Evolutionary conservation across 2,797 vertebrate species (phyloP).

Genomic region (Sebastes iracundus): DNA sequence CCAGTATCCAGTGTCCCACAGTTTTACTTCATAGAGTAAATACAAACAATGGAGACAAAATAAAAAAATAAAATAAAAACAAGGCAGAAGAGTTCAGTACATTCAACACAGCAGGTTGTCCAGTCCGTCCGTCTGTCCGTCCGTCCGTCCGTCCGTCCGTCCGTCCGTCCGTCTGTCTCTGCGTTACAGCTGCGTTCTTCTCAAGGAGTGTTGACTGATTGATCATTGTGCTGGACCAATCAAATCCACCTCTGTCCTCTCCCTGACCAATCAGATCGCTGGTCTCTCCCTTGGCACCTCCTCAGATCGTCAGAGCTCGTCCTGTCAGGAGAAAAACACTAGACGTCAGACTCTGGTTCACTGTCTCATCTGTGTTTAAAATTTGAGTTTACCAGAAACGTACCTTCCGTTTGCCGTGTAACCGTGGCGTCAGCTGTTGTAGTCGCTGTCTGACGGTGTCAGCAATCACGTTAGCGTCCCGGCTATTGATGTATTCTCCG

Average conservation of each 20-base stretch:
- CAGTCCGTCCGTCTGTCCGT: background rate
- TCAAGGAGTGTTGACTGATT: slow-evolving; percentile 27
- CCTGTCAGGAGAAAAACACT: slow-evolving; percentile 50
- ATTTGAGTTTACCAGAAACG: background rate
- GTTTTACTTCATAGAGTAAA: slow-evolving; percentile 80
- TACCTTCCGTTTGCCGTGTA: slow-evolving; percentile 86
- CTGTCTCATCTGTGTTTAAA: rapidly evolving
- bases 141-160: background rate
- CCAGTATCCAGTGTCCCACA: slow-evolving; percentile 43
- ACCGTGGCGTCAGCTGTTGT: slow-evolving; percentile 78
- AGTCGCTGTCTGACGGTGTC: slow-evolving; percentile 85
- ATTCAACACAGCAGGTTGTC: slow-evolving; percentile 28
- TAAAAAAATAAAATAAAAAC: slow-evolving; percentile 28
- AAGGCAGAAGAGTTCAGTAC: slow-evolving; percentile 37
- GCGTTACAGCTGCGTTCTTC: slow-evolving; percentile 10
- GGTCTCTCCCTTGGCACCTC: background rate
- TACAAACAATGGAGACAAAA: slow-evolving; percentile 66
- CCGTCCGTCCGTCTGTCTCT: background rate
- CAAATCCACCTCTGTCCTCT: slow-evolving; percentile 8
- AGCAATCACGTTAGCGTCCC: slow-evolving; percentile 87
- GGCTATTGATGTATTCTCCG: slow-evolving; percentile 90
- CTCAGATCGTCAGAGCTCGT: slow-evolving; percentile 75
- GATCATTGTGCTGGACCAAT: slow-evolving; percentile 23
- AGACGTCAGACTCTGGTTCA: background rate
- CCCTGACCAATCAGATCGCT: slow-evolving; percentile 16